A percentile compares a stretch with the other conserved stretches of the same genome.
These are phyloP conservation scores for Dicaeum eximium DNA, from an alignment of 2,113 vertebrate genomes.

Conservation along the genomic window DNA sequence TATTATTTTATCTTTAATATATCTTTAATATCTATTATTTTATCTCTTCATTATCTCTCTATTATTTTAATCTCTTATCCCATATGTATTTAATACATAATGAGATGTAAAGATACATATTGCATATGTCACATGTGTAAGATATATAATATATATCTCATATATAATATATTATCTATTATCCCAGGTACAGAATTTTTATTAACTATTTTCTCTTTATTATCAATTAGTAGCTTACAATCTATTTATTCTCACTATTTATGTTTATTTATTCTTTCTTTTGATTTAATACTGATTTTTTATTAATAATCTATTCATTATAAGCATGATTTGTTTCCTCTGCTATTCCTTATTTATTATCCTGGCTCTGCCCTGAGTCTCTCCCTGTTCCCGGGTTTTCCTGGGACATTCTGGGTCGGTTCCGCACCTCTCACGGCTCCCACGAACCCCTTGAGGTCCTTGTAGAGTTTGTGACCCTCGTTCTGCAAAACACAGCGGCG, in stretches of 20 bases:
- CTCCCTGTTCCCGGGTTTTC: neutral
- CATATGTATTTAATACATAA: no score
- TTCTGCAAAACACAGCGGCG: slow-evolving; percentile 58
- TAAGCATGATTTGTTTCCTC: neutral
- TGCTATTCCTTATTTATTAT: neutral
- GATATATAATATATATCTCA: neutral
- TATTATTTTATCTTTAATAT: neutral
- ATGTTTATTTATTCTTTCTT: neutral
- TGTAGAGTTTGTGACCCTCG: slow-evolving; percentile 86
- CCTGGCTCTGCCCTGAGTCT: rapidly evolving
- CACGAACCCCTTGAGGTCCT: slow-evolving; percentile 87
- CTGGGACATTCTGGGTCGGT: rapidly evolving
- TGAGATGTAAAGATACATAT: neutral
- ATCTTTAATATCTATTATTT: neutral
- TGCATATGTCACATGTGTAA: neutral
- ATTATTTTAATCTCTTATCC: neutral
- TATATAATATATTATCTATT: neutral
- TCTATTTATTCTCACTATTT: neutral
- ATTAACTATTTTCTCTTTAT: neutral
- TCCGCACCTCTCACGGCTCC: slow-evolving; percentile 84
- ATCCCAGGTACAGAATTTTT: rapidly evolving
- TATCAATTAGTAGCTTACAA: neutral
- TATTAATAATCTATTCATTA: neutral
- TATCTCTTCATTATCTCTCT: neutral
- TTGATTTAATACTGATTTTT: neutral